Conservation (phyloP, 2,113 vertebrate species). For the Asarcornis scutulata region DNA sequence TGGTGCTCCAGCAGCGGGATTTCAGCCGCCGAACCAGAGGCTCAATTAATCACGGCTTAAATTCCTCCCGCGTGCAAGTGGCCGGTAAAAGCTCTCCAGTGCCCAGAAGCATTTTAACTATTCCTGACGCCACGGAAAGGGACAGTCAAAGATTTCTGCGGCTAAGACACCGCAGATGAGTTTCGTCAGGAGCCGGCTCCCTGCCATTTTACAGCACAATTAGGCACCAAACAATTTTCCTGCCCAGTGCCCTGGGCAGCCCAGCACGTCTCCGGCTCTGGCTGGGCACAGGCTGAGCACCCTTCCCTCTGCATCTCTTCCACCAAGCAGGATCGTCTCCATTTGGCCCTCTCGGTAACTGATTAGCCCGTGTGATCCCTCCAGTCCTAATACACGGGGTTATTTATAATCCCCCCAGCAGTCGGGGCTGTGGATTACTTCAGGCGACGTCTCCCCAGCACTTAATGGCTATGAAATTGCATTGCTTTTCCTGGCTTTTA, state of each 20-base stretch:
- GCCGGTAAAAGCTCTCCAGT: background rate
- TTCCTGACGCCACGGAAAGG: background rate
- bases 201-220: background rate
- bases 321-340: slow-evolving; percentile 17
- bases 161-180: background rate
- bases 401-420: slow-evolving; percentile 14
- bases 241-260: background rate
- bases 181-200: background rate
- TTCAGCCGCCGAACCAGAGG: background rate
- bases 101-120: background rate
- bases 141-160: background rate
- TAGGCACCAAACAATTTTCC: background rate
- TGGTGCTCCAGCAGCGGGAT: background rate
- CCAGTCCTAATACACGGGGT: background rate
- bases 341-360: slow-evolving; percentile 48
- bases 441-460: background rate
- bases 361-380: slow-evolving; percentile 39
- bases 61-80: background rate
- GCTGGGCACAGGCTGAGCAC: background rate
- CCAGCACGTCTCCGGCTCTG: background rate
- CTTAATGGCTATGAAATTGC: background rate
- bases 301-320: background rate
- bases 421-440: background rate
- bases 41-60: background rate
- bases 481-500: background rate